Evolutionary conservation across 2,113 vertebrate species (phyloP).

Genomic region (Nibea albiflora): DNA sequence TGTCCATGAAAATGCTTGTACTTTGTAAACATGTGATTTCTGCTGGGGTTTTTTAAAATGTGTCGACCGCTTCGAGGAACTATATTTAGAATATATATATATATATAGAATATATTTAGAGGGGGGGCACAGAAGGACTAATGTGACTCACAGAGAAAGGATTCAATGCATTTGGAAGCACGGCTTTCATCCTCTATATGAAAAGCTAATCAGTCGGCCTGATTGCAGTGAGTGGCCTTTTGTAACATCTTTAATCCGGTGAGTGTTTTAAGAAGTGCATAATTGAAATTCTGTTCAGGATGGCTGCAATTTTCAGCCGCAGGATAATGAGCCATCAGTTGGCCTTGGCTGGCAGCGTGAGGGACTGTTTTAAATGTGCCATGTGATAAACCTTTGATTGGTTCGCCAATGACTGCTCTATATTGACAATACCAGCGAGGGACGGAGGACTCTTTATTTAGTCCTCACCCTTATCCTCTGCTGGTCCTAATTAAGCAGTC

Average conservation of each 20-base stretch:
- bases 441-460: conserved; percentile 88
- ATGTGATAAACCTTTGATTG: conserved; percentile 93
- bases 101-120: no score
- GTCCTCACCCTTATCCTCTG: conserved; percentile 86
- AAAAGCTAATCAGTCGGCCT: conserved; percentile 83
- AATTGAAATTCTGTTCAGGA: conserved; percentile 92
- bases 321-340: conserved; percentile 92
- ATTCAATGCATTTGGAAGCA: conserved; percentile 59
- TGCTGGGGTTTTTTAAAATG: not conserved
- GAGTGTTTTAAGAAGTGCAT: conserved; percentile 88
- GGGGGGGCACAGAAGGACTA: conserved; percentile 56
- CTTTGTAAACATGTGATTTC: not conserved
- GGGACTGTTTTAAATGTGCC: conserved; percentile 84
- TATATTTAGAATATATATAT: no score
- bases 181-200: conserved; percentile 73
- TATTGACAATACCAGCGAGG: conserved; percentile 86
- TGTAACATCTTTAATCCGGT: conserved; percentile 82
- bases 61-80: conserved; percentile 4
- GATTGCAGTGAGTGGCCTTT: conserved; percentile 83
- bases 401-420: conserved; percentile 83
- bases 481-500: conserved; percentile 93
- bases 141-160: conserved; percentile 54
- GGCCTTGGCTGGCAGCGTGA: conserved; percentile 80
- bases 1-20: not conserved
- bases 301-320: conserved; percentile 86